A percentile compares a stretch with the other conserved stretches of the same genome.
These are phyloP conservation scores for Atherinosoma microstoma DNA, from an alignment of 2,797 vertebrate species.

Conservation along the genomic window DNA sequence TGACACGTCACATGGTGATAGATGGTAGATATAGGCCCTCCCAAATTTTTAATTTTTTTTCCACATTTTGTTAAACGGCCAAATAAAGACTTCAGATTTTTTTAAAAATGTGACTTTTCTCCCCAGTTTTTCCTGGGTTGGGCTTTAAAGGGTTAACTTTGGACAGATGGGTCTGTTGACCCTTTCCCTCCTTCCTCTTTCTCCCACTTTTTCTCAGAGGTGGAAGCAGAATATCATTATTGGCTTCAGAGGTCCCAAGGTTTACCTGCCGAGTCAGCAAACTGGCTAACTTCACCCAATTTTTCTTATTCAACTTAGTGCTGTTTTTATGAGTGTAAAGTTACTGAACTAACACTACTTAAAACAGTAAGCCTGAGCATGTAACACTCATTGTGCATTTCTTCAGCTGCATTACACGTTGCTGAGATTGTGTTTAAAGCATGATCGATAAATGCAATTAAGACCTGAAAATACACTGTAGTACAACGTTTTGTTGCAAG, in stretches of 20 bases:
- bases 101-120: too few species aligned
- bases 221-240: conserved; percentile 49
- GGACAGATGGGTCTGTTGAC: conserved; percentile 61
- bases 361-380: conserved; percentile 29
- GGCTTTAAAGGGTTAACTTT: conserved; percentile 20
- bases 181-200: conserved; percentile 19
- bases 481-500: conserved; percentile 21
- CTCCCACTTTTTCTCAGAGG: conserved; percentile 18
- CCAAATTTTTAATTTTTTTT: too few species aligned
- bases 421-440: conserved; percentile 54
- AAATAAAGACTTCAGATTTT: too few species aligned
- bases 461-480: conserved; percentile 38
- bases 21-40: too few species aligned
- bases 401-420: conserved; percentile 54
- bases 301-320: conserved; percentile 25
- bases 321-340: conserved; percentile 30
- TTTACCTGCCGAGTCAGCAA: conserved; percentile 59
- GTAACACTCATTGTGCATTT: conserved; percentile 37
- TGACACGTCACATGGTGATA: too few species aligned
- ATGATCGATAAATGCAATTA: conserved; percentile 73
- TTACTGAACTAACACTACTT: conserved; percentile 46
- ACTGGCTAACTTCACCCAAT: conserved; percentile 44
- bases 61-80: too few species aligned
- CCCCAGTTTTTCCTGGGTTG: too few species aligned
- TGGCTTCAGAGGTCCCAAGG: conserved; percentile 45